These are phyloP conservation scores for Perognathus longimembris DNA, from an alignment of 2,113 vertebrate genomes.

Conservation along the genomic window DNA sequence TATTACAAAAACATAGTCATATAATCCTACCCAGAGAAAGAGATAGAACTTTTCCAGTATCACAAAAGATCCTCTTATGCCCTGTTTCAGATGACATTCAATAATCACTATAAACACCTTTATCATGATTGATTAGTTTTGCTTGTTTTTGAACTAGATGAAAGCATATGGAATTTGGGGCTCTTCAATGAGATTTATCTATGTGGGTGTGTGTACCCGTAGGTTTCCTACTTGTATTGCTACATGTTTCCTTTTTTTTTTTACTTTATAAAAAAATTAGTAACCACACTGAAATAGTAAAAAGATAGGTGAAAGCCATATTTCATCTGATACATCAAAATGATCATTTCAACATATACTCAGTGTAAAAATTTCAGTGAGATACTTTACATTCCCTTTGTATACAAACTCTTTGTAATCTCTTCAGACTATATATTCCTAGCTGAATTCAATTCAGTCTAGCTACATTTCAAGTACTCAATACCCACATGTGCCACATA, in stretches of 20 bases:
- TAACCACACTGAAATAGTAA: background rate
- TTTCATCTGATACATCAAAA: background rate
- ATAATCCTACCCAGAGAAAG: background rate
- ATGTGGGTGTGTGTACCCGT: background rate
- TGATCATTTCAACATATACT: slow-evolving; percentile 6
- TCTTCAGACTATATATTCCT: background rate
- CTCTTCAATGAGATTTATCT: background rate
- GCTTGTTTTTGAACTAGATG: background rate
- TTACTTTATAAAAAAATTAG: background rate
- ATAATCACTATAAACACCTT: background rate
- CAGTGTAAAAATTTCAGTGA: background rate
- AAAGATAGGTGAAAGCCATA: background rate
- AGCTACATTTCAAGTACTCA: background rate
- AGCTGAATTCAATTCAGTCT: background rate
- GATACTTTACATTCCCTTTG: background rate
- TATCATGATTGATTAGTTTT: background rate
- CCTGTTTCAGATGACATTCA: background rate
- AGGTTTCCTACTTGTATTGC: background rate
- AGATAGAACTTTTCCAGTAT: background rate
- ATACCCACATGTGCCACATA: background rate
- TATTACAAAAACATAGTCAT: background rate
- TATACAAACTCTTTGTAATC: background rate
- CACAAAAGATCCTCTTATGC: background rate
- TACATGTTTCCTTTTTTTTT: too few relatives aligned
- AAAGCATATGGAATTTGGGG: background rate